Conservation (phyloP, 2,797 vertebrate genomes). For the Pagetopsis macropterus region DNA sequence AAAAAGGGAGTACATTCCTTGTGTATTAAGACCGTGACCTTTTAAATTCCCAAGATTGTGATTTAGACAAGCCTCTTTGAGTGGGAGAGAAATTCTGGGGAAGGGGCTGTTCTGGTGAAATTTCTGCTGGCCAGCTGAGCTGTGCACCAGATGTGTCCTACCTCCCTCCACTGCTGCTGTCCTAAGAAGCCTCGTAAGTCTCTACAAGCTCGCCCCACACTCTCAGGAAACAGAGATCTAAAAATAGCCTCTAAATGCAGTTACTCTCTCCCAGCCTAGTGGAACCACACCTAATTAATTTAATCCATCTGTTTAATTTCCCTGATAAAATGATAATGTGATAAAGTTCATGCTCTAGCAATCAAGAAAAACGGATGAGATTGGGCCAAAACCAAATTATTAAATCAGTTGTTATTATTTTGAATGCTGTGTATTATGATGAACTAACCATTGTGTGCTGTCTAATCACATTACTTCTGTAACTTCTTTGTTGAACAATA, state of each 20-base stretch:
- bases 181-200: constrained; percentile 65
- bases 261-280: constrained; percentile 62
- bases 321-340: constrained; percentile 51
- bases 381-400: constrained; percentile 13
- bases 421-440: not conserved
- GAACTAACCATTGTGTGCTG: constrained; percentile 4
- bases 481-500: not conserved
- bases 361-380: constrained; percentile 18
- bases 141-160: constrained; percentile 65
- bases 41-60: constrained; percentile 56
- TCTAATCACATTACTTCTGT: not conserved
- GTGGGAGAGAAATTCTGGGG: constrained; percentile 56
- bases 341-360: constrained; percentile 23
- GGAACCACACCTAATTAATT: constrained; percentile 65
- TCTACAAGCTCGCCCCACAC: constrained; percentile 48
- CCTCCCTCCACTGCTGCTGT: constrained; percentile 56
- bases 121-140: constrained; percentile 44
- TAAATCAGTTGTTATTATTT: not conserved
- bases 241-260: constrained; percentile 70
- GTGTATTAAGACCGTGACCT: constrained; percentile 58
- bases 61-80: constrained; percentile 51
- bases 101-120: constrained; percentile 59
- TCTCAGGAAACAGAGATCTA: constrained; percentile 54
- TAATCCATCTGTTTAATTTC: constrained; percentile 66
- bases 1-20: constrained; percentile 65